These are phyloP conservation scores for Ptychoptera contaminata DNA, from an alignment of 2,888 invertebrate species.

Conservation along the genomic window DNA sequence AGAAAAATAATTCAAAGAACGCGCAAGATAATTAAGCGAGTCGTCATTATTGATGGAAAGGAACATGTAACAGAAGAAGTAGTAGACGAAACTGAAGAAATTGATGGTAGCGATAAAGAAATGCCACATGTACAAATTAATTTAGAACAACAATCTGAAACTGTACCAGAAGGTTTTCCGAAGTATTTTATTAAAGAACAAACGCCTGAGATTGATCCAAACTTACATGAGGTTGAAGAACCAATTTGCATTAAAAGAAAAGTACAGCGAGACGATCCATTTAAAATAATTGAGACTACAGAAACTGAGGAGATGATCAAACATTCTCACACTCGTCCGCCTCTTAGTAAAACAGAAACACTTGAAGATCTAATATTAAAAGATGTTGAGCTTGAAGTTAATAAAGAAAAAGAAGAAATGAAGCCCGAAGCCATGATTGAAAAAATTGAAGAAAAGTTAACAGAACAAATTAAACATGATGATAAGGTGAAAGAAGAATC, in stretches of 20 bases:
- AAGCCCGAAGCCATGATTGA: neutral
- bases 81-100: constrained; percentile 63
- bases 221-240: neutral
- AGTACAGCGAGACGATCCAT: neutral
- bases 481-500: constrained; percentile 2
- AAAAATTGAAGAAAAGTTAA: constrained; percentile 3
- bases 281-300: neutral
- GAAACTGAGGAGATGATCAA: constrained; percentile 24
- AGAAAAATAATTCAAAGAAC: constrained; percentile 59
- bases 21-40: constrained; percentile 56
- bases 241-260: neutral
- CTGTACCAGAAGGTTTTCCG: constrained; percentile 13
- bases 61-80: constrained; percentile 72
- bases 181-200: constrained; percentile 1
- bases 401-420: constrained; percentile 11
- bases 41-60: constrained; percentile 67
- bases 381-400: constrained; percentile 21
- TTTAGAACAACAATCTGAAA: constrained; percentile 19
- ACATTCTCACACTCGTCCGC: constrained; percentile 16
- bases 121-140: constrained; percentile 6
- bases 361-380: constrained; percentile 19
- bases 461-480: neutral
- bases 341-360: constrained; percentile 13
- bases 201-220: neutral
- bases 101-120: constrained; percentile 17